Base-by-base conservation (phyloP, 64 coral and sea anemone species). In the Acropora yongei region DNA sequence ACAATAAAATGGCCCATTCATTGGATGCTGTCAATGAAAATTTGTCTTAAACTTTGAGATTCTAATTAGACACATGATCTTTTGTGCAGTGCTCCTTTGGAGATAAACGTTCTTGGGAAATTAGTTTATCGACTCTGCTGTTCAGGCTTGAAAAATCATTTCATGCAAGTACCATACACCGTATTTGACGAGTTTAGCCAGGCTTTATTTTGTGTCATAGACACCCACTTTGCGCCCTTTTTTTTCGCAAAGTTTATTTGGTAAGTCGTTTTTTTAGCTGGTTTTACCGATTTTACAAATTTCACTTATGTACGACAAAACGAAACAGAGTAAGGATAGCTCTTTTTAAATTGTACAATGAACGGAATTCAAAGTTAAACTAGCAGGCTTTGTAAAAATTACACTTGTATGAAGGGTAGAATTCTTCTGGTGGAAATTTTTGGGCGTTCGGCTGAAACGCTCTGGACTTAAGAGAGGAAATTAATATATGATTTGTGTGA, bases 11-110 rank as follows among this genome's bases (percentile, higher is more conserved):
- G 44, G 16, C 17, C 65, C 4, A 48, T 43, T 85, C 82, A 85
- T 48, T 85, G 82, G 82, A 8, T 39, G 61, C 14, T 18, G 60
- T 44, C n/a, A 84, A 84, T 84, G 81, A 42, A 84, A 84, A 84
- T 69, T 84, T 44, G 63, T 68, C 61, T 84, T 68, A 69, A 45
- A 84, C 19, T 84, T 84, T 83, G 78, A 20, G 82, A 46, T 85
- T 85, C 58, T 72, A 85, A 85, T 85, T 85, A 71, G 45, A 65
- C 17, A 49, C 44, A 71, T 72, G 82, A 85, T 85, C 68, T 69
- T 85, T 85, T 85, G 82, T 19, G 82, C 82, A 85, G 16, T 47
- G 18, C 16, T 71, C 45, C 80, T 85, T 85, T 85, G 42, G 65
- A 14, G 65, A 48, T 71, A 20, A 85, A 48, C 61, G 61, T 71